Conservation (phyloP, 1,140 invertebrate species). For the Limonius californicus region DNA sequence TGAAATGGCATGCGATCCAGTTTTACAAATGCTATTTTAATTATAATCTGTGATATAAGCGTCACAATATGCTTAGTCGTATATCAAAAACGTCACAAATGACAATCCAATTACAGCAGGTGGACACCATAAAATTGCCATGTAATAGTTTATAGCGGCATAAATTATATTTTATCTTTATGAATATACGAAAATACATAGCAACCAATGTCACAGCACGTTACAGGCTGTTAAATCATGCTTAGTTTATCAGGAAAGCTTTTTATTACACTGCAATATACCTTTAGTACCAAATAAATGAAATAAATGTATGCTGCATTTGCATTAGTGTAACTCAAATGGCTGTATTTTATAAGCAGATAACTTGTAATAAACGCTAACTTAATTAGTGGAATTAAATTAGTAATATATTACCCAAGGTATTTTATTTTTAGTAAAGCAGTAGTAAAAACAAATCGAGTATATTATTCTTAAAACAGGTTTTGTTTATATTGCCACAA, state of each 20-base stretch:
- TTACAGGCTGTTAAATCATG: constrained; percentile 35
- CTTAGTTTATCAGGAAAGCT: constrained; percentile 21
- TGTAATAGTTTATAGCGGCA: constrained; percentile 36
- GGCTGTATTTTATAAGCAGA: not conserved
- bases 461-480: too few species aligned
- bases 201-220: constrained; percentile 31
- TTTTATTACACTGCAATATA: too few species aligned
- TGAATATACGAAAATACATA: constrained; percentile 41
- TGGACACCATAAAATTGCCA: constrained; percentile 35
- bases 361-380: too few species aligned
- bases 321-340: not conserved
- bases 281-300: too few species aligned
- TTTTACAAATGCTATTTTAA: not conserved
- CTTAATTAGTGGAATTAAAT: too few species aligned
- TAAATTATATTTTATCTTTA: constrained; percentile 41
- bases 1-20: too few species aligned
- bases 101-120: constrained; percentile 41
- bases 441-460: too few species aligned
- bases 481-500: too few species aligned
- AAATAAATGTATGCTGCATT: not conserved
- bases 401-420: too few species aligned
- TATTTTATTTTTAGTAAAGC: too few species aligned
- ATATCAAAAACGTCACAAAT: constrained; percentile 32
- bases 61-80: not conserved
- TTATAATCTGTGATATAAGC: not conserved